A percentile compares a stretch with the other conserved stretches of the same genome.
Conservation (phyloP, 2,888 invertebrate genomes). For the Bombylius major region DNA sequence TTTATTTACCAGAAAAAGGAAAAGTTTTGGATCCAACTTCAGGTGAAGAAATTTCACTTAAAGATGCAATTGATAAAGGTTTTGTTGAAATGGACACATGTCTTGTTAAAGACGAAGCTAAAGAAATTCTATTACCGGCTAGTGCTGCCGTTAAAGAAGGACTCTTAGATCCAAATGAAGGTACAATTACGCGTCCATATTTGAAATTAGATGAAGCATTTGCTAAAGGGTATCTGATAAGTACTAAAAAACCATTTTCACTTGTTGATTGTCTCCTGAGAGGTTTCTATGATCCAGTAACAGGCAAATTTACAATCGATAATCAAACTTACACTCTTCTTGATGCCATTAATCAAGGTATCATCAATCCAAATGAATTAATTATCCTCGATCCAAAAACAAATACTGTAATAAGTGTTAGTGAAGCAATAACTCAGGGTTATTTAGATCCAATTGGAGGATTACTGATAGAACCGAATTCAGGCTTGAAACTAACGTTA, state of each 20-base stretch:
- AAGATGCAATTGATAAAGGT: conserved; percentile 58
- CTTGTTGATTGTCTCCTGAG: conserved; percentile 72
- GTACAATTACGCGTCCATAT: conserved; percentile 54
- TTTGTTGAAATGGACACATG: conserved; percentile 60
- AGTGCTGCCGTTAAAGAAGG: conserved; percentile 56
- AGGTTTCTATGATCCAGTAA: conserved; percentile 62
- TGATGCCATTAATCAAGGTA: conserved; percentile 58
- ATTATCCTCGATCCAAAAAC: conserved; percentile 69
- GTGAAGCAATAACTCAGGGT: conserved; percentile 63
- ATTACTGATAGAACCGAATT: conserved; percentile 61
- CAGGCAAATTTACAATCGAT: conserved; percentile 59
- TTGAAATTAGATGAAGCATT: conserved; percentile 66
- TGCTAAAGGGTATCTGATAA: conserved; percentile 67
- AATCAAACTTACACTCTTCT: conserved; percentile 56
- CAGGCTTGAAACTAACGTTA: conserved; percentile 60
- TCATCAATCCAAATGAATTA: conserved; percentile 63
- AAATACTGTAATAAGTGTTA: conserved; percentile 65
- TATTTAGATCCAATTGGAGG: conserved; percentile 69
- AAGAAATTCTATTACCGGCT: conserved; percentile 52
- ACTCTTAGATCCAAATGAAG: conserved; percentile 56
- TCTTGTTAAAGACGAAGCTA: conserved; percentile 59
- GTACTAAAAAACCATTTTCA: conserved; percentile 67
- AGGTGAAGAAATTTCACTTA: conserved; percentile 58
- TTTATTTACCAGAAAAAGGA: conserved; percentile 61
- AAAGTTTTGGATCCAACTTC: conserved; percentile 65